Evolutionary conservation across 2,113 vertebrate species (phyloP).

Genomic region (Cyanoramphus novaezelandiae): DNA sequence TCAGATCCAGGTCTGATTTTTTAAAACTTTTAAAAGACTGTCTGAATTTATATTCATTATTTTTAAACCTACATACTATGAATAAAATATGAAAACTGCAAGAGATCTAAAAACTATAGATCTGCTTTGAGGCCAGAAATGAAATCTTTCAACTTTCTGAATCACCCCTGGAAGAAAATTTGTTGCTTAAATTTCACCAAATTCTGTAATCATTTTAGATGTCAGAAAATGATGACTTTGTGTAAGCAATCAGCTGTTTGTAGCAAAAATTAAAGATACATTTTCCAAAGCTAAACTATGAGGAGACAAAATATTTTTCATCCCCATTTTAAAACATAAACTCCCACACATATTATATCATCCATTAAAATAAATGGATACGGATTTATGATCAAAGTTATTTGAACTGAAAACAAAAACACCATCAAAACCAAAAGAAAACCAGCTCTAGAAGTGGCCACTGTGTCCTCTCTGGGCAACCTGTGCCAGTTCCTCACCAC

Average conservation of each 20-base stretch:
- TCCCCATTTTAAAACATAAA: not conserved
- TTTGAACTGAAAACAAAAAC: not conserved
- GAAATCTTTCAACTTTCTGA: not conserved
- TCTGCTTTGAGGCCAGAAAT: not conserved
- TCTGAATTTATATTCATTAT: not conserved
- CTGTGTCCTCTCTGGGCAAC: not conserved
- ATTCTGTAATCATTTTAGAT: not conserved
- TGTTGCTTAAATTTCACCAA: not conserved
- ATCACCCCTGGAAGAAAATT: not conserved
- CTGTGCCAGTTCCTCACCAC: not conserved
- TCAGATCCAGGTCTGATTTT: not conserved
- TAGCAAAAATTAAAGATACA: not conserved
- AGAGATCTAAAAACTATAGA: not conserved
- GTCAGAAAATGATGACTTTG: not conserved
- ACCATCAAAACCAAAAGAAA: not conserved
- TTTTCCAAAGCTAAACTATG: not conserved
- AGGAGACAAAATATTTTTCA: not conserved
- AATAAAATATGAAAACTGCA: not conserved
- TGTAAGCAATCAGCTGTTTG: not conserved
- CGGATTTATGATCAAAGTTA: not conserved
- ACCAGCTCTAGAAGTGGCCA: not conserved
- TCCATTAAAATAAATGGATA: not conserved
- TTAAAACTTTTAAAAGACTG: not conserved
- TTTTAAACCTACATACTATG: not conserved
- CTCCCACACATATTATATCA: not conserved